Base-by-base conservation (phyloP, 2,113 vertebrate species). In the Oenanthe melanoleuca region DNA sequence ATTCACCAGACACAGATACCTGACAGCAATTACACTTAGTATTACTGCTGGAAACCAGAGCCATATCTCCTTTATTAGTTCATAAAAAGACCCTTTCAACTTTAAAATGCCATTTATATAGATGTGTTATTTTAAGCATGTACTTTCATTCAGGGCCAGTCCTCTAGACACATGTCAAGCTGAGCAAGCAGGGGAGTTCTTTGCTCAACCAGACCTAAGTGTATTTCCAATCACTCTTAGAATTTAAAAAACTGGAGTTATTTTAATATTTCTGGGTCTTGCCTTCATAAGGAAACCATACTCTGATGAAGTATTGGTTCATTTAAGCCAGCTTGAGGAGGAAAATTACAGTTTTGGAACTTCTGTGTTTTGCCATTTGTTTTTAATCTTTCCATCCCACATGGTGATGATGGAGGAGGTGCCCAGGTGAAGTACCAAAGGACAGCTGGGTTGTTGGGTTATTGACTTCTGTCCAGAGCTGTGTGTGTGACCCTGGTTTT, bases 331-430 rank as follows among this genome's bases (percentile, higher is more conserved):
- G 5, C 24, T 70, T 47, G 60, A 89, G 34, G 29, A 80, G 12
- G 24, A 78, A 38, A 45, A 63, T 66, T 81, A 55, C 22, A 8
- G 4, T 77, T 70, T 63, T 47, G 34, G 53, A 66, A 19, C 22
- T 50, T 92, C 78, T 91, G 29, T 70, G 21, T 74, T 89, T 77
- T 79, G 26, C 70, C 29, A 15, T 83, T 94, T 84, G 34, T 91
- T 96, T 95, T 83, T 38, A 11, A 57, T 82, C 40, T 84, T 95
- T 42, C 31, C 25, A 29, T 80, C 25, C 64, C 73, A 19, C 25
- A 11, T 7, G 8, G 34, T 71, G 66, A 42, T 3, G 11, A 8
- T 11, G 11, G 44, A 66, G 34, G 28, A 57, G 18, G 11, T 55
- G 60, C 24, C 49, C n/a, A 52, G 26, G 14, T 50, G n/a, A 49